Evolutionary conservation across 2,888 invertebrate genomes (phyloP), one percentile per base, ranked within the genome.

Genomic region (Drosophila fulvimacula): DNA sequence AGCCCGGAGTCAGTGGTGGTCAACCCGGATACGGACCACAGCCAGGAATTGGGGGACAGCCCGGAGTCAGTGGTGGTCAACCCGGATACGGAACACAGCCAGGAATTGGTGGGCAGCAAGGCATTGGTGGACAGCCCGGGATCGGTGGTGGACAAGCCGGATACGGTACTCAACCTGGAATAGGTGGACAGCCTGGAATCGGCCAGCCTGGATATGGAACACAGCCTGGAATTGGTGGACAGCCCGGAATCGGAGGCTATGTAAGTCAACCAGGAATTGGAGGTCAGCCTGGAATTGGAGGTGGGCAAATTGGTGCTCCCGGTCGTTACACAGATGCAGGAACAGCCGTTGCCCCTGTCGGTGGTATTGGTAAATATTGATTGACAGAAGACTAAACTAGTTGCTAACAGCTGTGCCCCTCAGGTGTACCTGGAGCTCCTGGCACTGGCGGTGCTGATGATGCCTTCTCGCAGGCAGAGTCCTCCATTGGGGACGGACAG

Each of bases 381-480:
- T 44, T 52, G 7, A 1, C 1, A n/a, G 7, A 11, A 15, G n/a
- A 24, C 46, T 30, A 24, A 21, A 24, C 13, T 10, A n/a, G 4
- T 21, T 41, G 15, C 6, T 24, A 11, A 34, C 9, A 13, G 7
- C 4, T 44, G 46, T 9, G 48, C 36, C 9, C 32, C 30, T 1
- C 19, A 81, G 81, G 70, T 27, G 69, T 66, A 0, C 70, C 79
- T 49, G 77, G 74, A 52, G 61, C 63, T 15, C 32, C 61, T 39
- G 81, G 76, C 11, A 56, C 38, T 39, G 69, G 71, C 9, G 90
- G 84, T 9, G 92, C 90, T n/a, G 95, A 95, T 80, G 95, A 95
- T 67, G 94, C 95, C 27, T 95, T 96, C 90, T 96, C 96, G 0
- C 95, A 96, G 92, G 96, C 96, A 3, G 94, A 93, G 67, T 91